Evolutionary conservation across 2,888 invertebrate species (phyloP), one percentile per base, ranked within the genome.

Genomic region (Metellina segmentata): DNA sequence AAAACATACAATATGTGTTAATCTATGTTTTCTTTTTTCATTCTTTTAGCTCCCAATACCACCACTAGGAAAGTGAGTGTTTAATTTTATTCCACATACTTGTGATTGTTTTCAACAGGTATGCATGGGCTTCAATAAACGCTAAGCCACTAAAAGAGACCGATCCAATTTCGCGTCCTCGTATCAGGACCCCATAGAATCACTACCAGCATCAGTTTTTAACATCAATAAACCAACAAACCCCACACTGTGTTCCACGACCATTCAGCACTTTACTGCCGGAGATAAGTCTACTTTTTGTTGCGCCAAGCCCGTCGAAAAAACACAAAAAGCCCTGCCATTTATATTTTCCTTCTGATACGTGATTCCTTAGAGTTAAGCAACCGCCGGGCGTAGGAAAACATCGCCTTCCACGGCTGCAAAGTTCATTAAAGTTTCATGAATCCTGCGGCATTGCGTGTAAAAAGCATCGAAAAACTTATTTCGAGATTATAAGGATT

Each of bases 361-460:
- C 74, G 61, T 85, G 74, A 85, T 74, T 85, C 16, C 34, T 16
- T n/a, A 52, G 34, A 19, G 34, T 74, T 75, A 74, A 74, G 20
- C 34, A 61, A 7, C 34, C 71, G 51, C 81, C 70, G n/a, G 9
- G 16, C 19, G 34, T 13, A 49, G 34, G 34, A 34, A 75, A 75
- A 34, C 11, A 75, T 16, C 75, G 75, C 51, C 52, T 20, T 70
- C 71, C 48, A 69, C 20, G 51, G 85, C 16, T 70, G 61, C 77
- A 51, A 86, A 86, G 77, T 86, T 86, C 85, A 86, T 86, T 86
- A 86, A 86, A 86, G 77, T 86, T 86, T 86, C 85, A 86, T 86
- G 85, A 86, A 75, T 70, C 9, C 70, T 78, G 49, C 9, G 85
- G 19, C 48, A 78, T 70, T 61, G 77, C 85, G 70, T 70, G 78